phyloP scores from a whole-genome alignment of 2,888 invertebrate genomes.

The Parnassius smintheus region DNA sequence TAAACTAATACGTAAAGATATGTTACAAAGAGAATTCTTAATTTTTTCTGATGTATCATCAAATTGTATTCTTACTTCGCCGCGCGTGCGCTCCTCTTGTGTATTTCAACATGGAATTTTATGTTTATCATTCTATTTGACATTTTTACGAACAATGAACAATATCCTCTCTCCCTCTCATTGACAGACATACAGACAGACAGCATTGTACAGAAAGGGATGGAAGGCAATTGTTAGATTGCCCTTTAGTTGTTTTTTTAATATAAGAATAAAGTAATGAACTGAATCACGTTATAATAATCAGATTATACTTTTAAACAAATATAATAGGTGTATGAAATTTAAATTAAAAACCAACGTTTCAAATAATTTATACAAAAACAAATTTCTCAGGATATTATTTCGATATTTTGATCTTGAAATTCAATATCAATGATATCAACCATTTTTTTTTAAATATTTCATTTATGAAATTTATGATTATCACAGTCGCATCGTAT shows the following conservation, averaged over 20 bases:
- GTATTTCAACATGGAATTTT: constrained; percentile 73
- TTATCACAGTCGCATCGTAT: too few relatives aligned
- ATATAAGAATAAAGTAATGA: constrained; percentile 56
- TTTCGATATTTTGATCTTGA: too few relatives aligned
- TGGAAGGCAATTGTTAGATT: constrained; percentile 53
- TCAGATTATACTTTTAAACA: too few relatives aligned
- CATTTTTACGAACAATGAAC: constrained; percentile 75
- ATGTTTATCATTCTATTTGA: constrained; percentile 79
- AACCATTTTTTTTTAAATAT: too few relatives aligned
- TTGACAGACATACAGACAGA: constrained; percentile 36
- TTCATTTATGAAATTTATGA: too few relatives aligned
- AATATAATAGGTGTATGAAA: too few relatives aligned
- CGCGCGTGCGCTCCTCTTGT: constrained; percentile 54
- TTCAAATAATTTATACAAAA: too few relatives aligned
- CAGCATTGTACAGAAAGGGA: constrained; percentile 49
- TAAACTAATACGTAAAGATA: not conserved
- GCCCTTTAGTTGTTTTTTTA: constrained; percentile 46
- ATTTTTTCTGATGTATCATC: constrained; percentile 17
- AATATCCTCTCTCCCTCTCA: constrained; percentile 48
- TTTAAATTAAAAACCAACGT: too few relatives aligned
- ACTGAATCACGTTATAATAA: constrained; percentile 66
- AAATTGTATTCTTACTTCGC: constrained; percentile 38
- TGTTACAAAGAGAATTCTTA: not conserved
- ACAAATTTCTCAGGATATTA: too few relatives aligned
- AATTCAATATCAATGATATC: too few relatives aligned